Evolutionary conservation across 2,113 vertebrate genomes (phyloP).

Genomic region (Acanthisitta chloris): DNA sequence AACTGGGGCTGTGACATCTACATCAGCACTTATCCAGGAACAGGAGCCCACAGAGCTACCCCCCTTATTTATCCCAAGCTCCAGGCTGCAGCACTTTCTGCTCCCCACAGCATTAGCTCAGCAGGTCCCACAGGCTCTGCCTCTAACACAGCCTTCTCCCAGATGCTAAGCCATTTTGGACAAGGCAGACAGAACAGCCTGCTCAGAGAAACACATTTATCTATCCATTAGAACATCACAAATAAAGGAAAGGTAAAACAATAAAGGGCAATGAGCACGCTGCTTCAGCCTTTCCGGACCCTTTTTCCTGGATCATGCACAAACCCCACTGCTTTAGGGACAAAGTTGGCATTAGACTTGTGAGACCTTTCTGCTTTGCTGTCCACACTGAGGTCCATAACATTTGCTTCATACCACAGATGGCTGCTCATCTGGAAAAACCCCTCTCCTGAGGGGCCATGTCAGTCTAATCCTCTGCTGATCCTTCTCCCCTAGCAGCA

Average conservation of each 20-base stretch:
- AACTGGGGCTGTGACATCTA: neutral
- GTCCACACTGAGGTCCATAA: neutral
- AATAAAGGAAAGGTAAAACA: neutral
- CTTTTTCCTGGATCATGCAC: neutral
- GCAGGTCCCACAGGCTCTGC: neutral
- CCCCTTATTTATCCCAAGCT: neutral
- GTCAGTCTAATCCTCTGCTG: neutral
- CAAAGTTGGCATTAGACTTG: neutral
- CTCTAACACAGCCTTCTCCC: neutral
- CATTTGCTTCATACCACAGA: neutral
- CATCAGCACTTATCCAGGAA: neutral
- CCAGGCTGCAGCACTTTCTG: neutral
- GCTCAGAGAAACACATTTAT: neutral
- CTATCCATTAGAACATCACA: neutral
- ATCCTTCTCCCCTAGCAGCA: neutral
- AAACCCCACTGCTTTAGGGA: neutral
- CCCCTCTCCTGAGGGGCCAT: neutral
- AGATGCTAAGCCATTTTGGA: neutral
- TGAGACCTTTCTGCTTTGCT: neutral
- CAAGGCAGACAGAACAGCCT: neutral
- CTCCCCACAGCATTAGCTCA: neutral
- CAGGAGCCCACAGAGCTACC: neutral
- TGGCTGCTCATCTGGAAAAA: neutral
- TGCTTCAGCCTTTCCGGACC: neutral
- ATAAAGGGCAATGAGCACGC: neutral